Conservation (phyloP, 2,113 vertebrate species). For the Mormyrus iriodes region DNA sequence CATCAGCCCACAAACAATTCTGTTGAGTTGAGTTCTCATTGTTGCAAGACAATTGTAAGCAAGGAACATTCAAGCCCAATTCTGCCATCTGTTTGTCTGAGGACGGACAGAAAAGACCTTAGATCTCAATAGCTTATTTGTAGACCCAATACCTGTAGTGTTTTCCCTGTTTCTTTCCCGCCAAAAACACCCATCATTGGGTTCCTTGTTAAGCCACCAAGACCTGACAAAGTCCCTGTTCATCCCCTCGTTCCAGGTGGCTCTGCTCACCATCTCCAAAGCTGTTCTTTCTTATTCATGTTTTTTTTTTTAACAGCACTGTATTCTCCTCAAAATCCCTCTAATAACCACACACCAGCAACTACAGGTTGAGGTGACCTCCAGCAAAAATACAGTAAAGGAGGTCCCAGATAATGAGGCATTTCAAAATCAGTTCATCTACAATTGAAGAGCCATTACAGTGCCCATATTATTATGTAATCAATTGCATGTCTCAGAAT, state of each 20-base stretch:
- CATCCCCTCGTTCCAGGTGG: neutral
- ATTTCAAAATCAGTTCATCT: neutral
- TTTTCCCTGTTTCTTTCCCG: neutral
- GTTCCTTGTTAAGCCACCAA: neutral
- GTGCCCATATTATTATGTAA: neutral
- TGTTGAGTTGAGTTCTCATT: neutral
- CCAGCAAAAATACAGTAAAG: neutral
- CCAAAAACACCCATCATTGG: neutral
- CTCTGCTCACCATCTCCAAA: neutral
- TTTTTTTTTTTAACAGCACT: neutral
- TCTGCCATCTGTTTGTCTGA: neutral
- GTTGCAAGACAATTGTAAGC: neutral
- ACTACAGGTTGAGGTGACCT: neutral
- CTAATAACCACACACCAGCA: neutral
- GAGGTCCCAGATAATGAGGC: neutral
- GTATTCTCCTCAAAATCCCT: neutral
- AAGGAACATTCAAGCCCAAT: neutral
- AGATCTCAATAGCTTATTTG: neutral
- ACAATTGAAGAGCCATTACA: neutral
- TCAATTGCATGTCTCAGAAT: neutral
- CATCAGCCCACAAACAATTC: neutral
- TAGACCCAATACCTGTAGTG: neutral
- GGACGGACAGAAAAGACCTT: too few relatives aligned
- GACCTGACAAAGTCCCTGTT: neutral
- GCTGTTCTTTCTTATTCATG: neutral